Evolutionary conservation across 2,888 invertebrate species (phyloP).

Genomic region (Linyphia triangularis): DNA sequence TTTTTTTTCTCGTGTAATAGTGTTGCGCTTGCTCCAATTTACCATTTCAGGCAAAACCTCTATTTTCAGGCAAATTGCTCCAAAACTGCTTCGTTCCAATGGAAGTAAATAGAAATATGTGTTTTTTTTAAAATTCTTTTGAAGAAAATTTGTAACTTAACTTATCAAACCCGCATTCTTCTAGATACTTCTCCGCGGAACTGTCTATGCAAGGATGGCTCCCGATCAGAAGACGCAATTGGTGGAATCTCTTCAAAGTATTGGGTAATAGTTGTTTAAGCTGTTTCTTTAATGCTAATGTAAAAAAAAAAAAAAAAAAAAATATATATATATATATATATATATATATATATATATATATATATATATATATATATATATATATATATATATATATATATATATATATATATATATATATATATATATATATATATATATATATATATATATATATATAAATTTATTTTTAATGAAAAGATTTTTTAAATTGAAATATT

Average conservation of each 20-base stretch:
- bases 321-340: too few relatives aligned
- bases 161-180: too few relatives aligned
- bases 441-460: not conserved
- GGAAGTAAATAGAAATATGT: too few relatives aligned
- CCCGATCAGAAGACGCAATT: constrained; percentile 81
- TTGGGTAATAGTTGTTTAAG: constrained; percentile 78
- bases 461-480: not conserved
- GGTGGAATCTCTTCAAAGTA: constrained; percentile 79
- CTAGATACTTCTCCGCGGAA: constrained; percentile 84
- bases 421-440: not conserved
- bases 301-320: not conserved
- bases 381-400: not conserved
- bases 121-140: too few relatives aligned
- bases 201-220: constrained; percentile 89
- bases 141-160: too few relatives aligned
- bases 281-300: not conserved
- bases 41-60: too few relatives aligned
- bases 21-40: too few relatives aligned
- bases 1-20: too few relatives aligned
- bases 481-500: not conserved
- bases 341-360: not conserved
- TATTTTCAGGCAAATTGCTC: too few relatives aligned
- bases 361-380: not conserved
- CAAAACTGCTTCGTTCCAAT: too few relatives aligned
- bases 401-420: not conserved